Evolutionary conservation across 2,113 vertebrate species (phyloP).

Genomic region (Saccopteryx bilineata): DNA sequence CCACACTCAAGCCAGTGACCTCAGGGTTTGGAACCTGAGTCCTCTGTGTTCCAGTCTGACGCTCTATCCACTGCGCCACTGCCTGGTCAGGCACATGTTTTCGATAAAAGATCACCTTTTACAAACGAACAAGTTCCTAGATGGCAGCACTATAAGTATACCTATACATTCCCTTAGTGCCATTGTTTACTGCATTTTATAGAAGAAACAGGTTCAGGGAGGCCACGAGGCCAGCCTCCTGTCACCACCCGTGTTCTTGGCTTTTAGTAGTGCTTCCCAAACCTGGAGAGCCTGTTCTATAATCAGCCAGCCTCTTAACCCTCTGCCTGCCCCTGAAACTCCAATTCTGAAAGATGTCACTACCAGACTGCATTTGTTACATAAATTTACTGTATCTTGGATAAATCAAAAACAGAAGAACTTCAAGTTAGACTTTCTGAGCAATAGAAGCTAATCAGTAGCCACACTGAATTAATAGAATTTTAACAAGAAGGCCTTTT

Average conservation of each 20-base stretch:
- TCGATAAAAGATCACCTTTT: background rate
- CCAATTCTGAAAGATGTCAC: background rate
- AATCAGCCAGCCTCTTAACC: too few relatives aligned
- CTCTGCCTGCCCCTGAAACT: background rate
- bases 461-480: background rate
- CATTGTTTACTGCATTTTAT: background rate
- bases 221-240: background rate
- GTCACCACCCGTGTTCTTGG: background rate
- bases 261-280: background rate
- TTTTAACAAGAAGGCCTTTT: background rate
- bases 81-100: background rate
- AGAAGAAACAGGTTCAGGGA: background rate
- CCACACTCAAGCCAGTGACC: too few relatives aligned
- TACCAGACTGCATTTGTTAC: background rate
- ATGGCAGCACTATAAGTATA: background rate
- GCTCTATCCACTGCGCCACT: too few relatives aligned
- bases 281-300: background rate
- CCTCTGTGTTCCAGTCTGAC: too few relatives aligned
- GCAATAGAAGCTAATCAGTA: background rate
- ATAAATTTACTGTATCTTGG: background rate
- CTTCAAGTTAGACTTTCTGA: background rate
- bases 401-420: slow-evolving; percentile 53
- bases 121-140: background rate
- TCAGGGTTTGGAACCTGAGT: too few relatives aligned
- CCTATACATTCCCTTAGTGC: background rate